Base-by-base conservation (phyloP, 2,797 vertebrate genomes). In the Chromobotia macracanthus region DNA sequence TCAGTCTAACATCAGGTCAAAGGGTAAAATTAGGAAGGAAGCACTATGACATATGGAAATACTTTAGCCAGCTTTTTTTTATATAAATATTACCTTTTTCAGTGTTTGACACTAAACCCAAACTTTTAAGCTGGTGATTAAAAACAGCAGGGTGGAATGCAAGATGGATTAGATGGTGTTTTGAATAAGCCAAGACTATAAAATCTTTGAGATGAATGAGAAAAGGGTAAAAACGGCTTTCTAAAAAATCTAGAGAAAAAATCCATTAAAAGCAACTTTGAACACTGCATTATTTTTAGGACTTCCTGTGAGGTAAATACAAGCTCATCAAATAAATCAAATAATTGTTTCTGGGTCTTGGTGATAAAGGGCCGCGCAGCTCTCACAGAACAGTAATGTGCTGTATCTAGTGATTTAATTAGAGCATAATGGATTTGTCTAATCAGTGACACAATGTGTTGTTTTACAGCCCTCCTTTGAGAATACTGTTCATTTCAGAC, bases 401-500 rank as follows among this genome's bases (percentile, higher is more conserved):
- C 69, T 56, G 60, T 72, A 65, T 79, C 69, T 79, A 55, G 60
- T 72, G 77, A 79, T 79, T 79, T 66, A 79, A 79, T 79, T 79
- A 79, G 19, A 65, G 69, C 18, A 46, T 79, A 79, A 79, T 79
- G 69, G 16, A 82, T 78, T 78, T 80, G 78, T 85, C 82, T 79
- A 79, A 79, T 79, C 77, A n/a, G 41, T 86, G 80, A 81, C 85
- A 86, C 88, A 87, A 90, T 90, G 89, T 90, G 89, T 86, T 84
- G 88, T 88, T 87, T 87, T 87, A 81, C 83, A 56, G 82, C 86
- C 60, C 11, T 56, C 69, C 50, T 31, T 28, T 56, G 82, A 87
- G 85, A 84, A 83, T 72, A 53, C 81, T 84, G 86, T 87, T 88
- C 86, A 83, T 91, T 88, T 90, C 85, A 84, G 87, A 86, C 65